These are phyloP conservation scores for Phortica variegata DNA, from an alignment of 1,140 invertebrate species.

Conservation along the genomic window DNA sequence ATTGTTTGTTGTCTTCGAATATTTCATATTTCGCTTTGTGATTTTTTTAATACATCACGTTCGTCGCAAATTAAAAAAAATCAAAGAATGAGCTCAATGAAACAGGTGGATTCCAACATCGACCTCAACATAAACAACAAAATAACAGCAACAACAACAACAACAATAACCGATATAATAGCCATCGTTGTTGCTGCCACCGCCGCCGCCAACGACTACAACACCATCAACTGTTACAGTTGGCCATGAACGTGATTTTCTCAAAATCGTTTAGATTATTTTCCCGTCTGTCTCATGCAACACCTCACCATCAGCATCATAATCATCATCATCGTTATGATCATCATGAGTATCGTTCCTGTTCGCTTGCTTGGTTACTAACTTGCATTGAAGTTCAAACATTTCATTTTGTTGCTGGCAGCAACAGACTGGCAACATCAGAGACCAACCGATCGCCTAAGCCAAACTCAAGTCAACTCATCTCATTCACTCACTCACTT, in stretches of 20 bases:
- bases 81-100: constrained; percentile 51
- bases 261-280: constrained; percentile 55
- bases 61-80: too few species aligned
- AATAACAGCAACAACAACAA: background rate
- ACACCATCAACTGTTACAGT: background rate
- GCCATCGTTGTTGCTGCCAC: background rate
- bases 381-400: constrained; percentile 55
- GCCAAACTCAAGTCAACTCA: too few species aligned
- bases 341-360: constrained; percentile 4
- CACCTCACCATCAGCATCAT: background rate
- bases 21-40: too few species aligned
- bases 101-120: constrained; percentile 46
- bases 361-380: constrained; percentile 14
- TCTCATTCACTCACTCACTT: too few species aligned
- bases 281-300: constrained; percentile 28
- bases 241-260: constrained; percentile 37
- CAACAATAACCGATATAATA: constrained; percentile 10
- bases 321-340: constrained; percentile 6
- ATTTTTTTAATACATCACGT: too few species aligned
- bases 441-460: too few species aligned
- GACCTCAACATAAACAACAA: too few species aligned
- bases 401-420: constrained; percentile 50
- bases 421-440: too few species aligned
- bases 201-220: background rate
- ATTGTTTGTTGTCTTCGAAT: too few species aligned